These are phyloP conservation scores for Eurystomus glaucurus DNA, from an alignment of 2,797 vertebrate species.

Conservation along the genomic window DNA sequence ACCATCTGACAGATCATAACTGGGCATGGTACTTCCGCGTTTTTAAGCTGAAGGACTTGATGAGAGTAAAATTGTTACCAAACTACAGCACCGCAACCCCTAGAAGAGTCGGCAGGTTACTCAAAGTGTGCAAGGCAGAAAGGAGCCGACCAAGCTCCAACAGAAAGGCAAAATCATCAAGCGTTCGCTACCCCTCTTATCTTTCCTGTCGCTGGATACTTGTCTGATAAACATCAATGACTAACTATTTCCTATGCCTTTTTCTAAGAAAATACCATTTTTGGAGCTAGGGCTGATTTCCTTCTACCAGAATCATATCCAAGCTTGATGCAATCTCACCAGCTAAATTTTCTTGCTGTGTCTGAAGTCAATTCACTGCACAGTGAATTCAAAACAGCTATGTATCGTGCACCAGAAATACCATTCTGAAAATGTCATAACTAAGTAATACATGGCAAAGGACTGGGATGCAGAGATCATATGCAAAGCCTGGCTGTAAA, in stretches of 20 bases:
- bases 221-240: conserved; percentile 37
- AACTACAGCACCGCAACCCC: background rate
- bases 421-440: conserved; percentile 69
- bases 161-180: background rate
- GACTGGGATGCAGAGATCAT: conserved; percentile 8
- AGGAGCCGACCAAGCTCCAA: background rate
- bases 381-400: conserved; percentile 59
- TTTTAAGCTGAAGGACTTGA: background rate
- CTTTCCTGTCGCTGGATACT: background rate
- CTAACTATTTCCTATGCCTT: conserved; percentile 44
- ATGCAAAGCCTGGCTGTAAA: conserved; percentile 45
- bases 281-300: background rate
- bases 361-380: conserved; percentile 39
- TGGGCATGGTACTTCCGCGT: fast-evolving
- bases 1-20: background rate
- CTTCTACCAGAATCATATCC: conserved; percentile 19
- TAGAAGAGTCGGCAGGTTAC: background rate
- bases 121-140: background rate
- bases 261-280: conserved; percentile 46
- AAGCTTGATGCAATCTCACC: background rate
- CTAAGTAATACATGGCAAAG: conserved; percentile 53
- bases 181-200: background rate
- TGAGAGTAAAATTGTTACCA: background rate
- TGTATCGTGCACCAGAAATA: conserved; percentile 36
- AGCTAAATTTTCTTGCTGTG: conserved; percentile 32